These are phyloP conservation scores for Lysandra bellargus DNA, from an alignment of 2,888 invertebrate genomes.

Conservation along the genomic window DNA sequence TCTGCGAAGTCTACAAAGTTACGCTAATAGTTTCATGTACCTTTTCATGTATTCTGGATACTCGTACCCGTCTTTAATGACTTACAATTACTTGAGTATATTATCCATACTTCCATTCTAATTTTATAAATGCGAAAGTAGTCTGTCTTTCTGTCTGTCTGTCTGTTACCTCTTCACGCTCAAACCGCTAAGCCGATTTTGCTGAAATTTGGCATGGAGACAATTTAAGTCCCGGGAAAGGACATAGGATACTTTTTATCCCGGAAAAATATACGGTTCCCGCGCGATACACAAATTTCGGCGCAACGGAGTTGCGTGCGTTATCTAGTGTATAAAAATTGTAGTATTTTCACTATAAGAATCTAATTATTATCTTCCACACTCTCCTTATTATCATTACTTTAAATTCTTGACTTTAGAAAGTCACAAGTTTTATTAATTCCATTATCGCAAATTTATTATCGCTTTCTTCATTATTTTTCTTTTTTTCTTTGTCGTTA, in stretches of 20 bases:
- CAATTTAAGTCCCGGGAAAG: too few species aligned
- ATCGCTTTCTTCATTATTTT: not conserved
- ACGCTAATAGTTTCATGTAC: slow-evolving; percentile 11
- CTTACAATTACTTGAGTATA: not conserved
- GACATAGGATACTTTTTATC: too few species aligned
- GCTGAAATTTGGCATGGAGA: too few species aligned
- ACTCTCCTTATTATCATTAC: not conserved
- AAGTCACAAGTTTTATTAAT: not conserved
- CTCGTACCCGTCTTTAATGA: not conserved
- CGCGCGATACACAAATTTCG: too few species aligned
- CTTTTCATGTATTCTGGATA: not conserved
- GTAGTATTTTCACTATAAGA: not conserved
- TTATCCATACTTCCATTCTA: too few species aligned
- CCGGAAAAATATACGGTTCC: too few species aligned
- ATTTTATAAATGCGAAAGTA: too few species aligned
- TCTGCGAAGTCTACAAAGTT: slow-evolving; percentile 5
- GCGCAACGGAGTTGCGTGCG: too few species aligned
- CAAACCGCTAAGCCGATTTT: too few species aligned
- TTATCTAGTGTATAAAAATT: too few species aligned
- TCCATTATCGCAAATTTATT: not conserved
- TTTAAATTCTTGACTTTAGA: not conserved
- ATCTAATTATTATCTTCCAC: not conserved
- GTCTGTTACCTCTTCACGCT: too few species aligned
- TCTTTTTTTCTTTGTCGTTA: not conserved
- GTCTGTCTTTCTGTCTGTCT: too few species aligned